Conservation (phyloP, 2,888 invertebrate genomes). For the Leptopterna dolabrata region DNA sequence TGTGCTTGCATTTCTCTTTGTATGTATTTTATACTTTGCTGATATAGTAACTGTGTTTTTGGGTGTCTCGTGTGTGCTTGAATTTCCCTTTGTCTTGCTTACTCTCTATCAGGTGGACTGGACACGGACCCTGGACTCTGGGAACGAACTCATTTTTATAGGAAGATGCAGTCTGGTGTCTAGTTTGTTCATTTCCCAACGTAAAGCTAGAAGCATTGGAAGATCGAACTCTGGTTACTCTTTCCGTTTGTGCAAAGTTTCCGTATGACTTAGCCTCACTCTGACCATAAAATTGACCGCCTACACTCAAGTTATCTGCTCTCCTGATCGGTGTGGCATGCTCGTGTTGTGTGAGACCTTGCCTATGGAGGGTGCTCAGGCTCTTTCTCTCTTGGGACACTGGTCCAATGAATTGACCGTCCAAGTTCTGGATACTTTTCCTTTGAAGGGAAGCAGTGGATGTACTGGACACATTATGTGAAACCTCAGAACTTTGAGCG, state of each 20-base stretch:
- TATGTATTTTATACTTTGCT: slow-evolving; percentile 70
- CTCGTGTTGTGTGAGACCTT: slow-evolving; percentile 64
- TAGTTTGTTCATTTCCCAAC: slow-evolving; percentile 73
- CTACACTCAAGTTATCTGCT: slow-evolving; percentile 78
- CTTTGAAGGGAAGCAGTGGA: slow-evolving; percentile 79
- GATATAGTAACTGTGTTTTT: slow-evolving; percentile 86
- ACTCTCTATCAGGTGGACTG: slow-evolving; percentile 81
- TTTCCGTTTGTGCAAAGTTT: slow-evolving; percentile 74
- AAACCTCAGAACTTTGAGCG: slow-evolving; percentile 75
- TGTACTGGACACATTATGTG: slow-evolving; percentile 74
- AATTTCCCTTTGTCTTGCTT: slow-evolving; percentile 76
- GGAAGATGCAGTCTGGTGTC: slow-evolving; percentile 69
- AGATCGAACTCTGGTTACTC: slow-evolving; percentile 70
- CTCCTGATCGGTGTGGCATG: slow-evolving; percentile 67
- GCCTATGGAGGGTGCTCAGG: slow-evolving; percentile 82
- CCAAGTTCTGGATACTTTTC: slow-evolving; percentile 83
- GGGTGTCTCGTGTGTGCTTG: slow-evolving; percentile 86
- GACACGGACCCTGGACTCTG: slow-evolving; percentile 80
- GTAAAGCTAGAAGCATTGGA: slow-evolving; percentile 82
- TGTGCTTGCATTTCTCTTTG: slow-evolving; percentile 83
- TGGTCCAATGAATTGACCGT: slow-evolving; percentile 76
- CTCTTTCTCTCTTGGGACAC: slow-evolving; percentile 80
- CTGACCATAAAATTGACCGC: slow-evolving; percentile 75
- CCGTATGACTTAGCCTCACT: slow-evolving; percentile 80
- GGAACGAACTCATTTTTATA: slow-evolving; percentile 84